Evolutionary conservation across 1,140 invertebrate species (phyloP).

Genomic region (Procambarus clarkii): DNA sequence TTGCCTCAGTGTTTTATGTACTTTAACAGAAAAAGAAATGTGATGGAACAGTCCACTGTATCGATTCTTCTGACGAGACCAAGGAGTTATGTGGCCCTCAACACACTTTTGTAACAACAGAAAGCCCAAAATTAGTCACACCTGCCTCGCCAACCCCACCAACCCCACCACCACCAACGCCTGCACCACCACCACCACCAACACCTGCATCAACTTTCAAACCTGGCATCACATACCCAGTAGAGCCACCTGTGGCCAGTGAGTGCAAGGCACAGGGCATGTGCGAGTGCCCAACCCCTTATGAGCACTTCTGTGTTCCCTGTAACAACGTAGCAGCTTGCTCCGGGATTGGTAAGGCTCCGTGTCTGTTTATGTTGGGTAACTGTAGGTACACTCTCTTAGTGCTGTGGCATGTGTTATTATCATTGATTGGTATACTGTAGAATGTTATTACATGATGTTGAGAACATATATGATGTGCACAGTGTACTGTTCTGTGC

Average conservation of each 20-base stretch:
- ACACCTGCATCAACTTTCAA: not conserved
- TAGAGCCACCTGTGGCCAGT: not conserved
- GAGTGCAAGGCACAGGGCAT: not conserved
- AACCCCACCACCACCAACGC: not conserved
- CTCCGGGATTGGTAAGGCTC: conserved; percentile 8
- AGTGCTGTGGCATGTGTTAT: too few species aligned
- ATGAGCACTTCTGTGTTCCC: conserved; percentile 44
- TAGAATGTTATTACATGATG: too few species aligned
- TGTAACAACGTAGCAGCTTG: conserved; percentile 1
- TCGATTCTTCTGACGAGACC: conserved; percentile 46
- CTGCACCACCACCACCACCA: not conserved
- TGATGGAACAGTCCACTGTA: conserved; percentile 45
- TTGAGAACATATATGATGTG: too few species aligned
- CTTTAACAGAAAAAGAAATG: conserved; percentile 33
- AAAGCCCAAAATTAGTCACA: not conserved
- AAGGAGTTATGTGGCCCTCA: conserved; percentile 7
- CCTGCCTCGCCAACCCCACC: not conserved
- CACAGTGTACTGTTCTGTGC: too few species aligned
- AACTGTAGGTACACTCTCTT: too few species aligned
- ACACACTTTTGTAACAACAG: conserved; percentile 6
- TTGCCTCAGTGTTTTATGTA: not conserved
- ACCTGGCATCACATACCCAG: not conserved
- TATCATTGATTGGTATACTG: too few species aligned
- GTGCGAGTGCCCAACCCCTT: conserved; percentile 24
- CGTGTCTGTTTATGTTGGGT: too few species aligned